Base-by-base conservation (phyloP, 2,888 invertebrate genomes). In the Amphipoea oculea region DNA sequence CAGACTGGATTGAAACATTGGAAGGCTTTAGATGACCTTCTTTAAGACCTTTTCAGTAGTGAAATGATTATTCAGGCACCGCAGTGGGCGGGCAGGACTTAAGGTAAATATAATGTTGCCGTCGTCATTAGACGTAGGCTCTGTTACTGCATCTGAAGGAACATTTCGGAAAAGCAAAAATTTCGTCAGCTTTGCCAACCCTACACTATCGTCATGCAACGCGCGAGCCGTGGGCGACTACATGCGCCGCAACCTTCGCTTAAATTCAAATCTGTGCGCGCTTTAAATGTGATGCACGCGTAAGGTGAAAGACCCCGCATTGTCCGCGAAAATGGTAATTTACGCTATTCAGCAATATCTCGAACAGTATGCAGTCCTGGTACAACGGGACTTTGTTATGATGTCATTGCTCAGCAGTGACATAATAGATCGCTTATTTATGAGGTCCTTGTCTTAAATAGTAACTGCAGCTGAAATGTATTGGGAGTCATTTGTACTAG, bases 221-320 rank as follows among this genome's bases (percentile, higher is more conserved):
- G 83, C 89, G 84, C 90, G 83, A 83, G 78, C 84, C 88, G 93
- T 93, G 91, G 93, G 93, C 93, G 92, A 90, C 78, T 78, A 92
- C 91, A 92, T 89, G 92, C 90, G 89, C 89, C 84, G 86, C 90
- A 89, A 90, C 86, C 85, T 86, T 89, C 82, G 89, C 89, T 88
- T 91, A 90, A 92, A 92, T 92, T 91, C 92, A 91, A 92, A 92
- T 90, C 86, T 88, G 79, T 79, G 89, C 87, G 84, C 86, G 86
- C 88, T 91, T 90, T 85, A 88, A 89, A 91, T 91, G 91, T 90
- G 84, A 85, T 87, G 88, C 91, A 91, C 91, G 92, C 90, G 89
- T 85, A 85, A 89, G 92, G 89, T 91, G 88, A 90, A 88, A 82
- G 91, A 90, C 91, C 89, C 77, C 73, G 78, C 54, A 87, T 89